Conservation (phyloP, 2,888 invertebrate species). For the Hybos culiciformis region DNA sequence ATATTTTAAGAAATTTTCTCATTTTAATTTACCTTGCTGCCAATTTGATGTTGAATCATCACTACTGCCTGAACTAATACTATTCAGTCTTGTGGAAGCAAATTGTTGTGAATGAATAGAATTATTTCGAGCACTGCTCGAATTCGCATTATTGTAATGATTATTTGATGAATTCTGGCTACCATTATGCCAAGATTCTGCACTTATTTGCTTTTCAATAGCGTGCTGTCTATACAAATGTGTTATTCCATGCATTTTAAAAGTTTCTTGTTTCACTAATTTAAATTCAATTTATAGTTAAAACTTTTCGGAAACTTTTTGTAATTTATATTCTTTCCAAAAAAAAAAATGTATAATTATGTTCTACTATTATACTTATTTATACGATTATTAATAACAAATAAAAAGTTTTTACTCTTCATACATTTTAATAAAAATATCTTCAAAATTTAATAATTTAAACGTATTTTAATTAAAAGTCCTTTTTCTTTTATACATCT, state of each 20-base stretch:
- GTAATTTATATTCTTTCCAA: no score
- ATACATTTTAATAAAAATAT: no score
- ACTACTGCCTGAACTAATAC: conserved; percentile 30
- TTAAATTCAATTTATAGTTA: no score
- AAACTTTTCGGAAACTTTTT: no score
- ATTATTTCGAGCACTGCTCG: conserved; percentile 11
- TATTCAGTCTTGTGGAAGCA: conserved; percentile 21
- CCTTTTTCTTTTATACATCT: no score
- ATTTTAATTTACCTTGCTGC: conserved; percentile 22
- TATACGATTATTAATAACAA: no score
- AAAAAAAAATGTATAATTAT: no score
- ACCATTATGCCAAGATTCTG: conserved; percentile 37
- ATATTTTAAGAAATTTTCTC: background rate
- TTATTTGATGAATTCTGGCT: conserved; percentile 6
- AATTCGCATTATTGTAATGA: conserved; percentile 12
- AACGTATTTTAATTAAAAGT: no score
- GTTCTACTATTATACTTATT: no score
- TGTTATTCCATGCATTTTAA: conserved; percentile 35
- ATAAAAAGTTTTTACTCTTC: no score
- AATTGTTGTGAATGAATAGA: conserved; percentile 6
- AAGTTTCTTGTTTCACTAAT: no score
- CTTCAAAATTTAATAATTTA: no score
- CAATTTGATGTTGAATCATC: conserved; percentile 27
- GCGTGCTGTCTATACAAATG: conserved; percentile 36
- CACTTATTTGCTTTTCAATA: conserved; percentile 36